Base-by-base conservation (phyloP, 1,140 invertebrate genomes). In the Phortica variegata region DNA sequence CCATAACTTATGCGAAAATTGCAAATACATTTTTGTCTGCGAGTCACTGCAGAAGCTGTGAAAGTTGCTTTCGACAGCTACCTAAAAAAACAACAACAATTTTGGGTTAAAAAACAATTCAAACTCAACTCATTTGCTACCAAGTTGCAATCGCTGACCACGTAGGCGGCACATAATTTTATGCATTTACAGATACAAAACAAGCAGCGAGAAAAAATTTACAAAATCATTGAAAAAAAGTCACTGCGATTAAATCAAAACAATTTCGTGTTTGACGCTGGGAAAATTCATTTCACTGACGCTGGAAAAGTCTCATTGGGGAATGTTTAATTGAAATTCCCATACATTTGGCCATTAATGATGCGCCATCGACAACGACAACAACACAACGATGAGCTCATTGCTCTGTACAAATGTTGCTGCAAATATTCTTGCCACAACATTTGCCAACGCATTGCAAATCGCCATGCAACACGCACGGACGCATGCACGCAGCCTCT, bases 161-260 rank as follows among this genome's bases (percentile, higher is more conserved):
- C 56, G 56, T 58, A 58, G 56, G 56, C 56, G 56, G 56, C 56
- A 54, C 56, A 58, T 47, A 51, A 58, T 58, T 58, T 58, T 58
- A 58, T 58, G 58, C 58, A 58, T 58, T 58, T 58, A 48, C 51
- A 36, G 32, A 0, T 1, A n/a, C n/a, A n/a, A n/a, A n/a, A n/a
- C n/a, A n/a, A n/a, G n/a, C n/a, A n/a, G 12, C 15, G 20, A 38
- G 12, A 38, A 17, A 38, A 15, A 38, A 12, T 12, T 17, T 17
- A 17, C 36, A 17, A 44, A 45, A 40, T 49, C 43, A 33, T 47
- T 42, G 39, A 32, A 51, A 44, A 45, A 39, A 52, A 43, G n/a
- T n/a, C 44, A 39, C 47, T 43, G 42, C 17, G 21, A 42, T 19
- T 45, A 41, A 34, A 34, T 34, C 8, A n/a, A 9, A 34, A 34